phyloP scores from a whole-genome alignment of 2,797 vertebrate genomes.

The Melanitta fusca region DNA sequence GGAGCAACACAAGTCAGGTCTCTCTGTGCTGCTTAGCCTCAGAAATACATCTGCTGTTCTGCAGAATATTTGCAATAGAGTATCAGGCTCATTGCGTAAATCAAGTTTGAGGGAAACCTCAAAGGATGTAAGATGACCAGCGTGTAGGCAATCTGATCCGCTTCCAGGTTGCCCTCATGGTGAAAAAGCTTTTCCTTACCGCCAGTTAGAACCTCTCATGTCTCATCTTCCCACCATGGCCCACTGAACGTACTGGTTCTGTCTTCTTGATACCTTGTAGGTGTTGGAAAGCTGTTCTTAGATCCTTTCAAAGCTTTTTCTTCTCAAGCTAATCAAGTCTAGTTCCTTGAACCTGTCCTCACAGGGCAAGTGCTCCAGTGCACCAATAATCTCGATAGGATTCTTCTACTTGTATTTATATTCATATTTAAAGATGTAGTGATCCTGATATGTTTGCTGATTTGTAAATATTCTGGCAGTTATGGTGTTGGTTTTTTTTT shows the following conservation, averaged over 20 bases:
- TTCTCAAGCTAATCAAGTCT: neutral
- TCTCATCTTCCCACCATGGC: neutral
- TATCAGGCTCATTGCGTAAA: neutral
- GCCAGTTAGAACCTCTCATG: neutral
- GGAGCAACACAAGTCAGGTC: neutral
- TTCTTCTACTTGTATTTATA: neutral
- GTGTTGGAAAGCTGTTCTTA: neutral
- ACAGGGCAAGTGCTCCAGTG: neutral
- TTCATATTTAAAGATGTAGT: neutral
- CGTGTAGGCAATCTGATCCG: neutral
- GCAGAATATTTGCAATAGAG: neutral
- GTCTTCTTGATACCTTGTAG: neutral
- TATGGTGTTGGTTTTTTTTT: neutral
- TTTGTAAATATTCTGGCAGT: neutral
- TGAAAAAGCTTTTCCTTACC: neutral
- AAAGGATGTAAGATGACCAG: neutral
- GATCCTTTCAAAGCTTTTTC: neutral
- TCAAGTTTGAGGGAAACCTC: neutral
- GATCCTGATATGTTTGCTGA: neutral
- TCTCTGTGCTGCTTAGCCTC: neutral
- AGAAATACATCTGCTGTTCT: neutral
- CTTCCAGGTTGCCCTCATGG: neutral
- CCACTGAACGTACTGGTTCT: neutral
- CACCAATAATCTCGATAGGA: neutral
- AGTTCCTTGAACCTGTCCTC: neutral